Conservation (phyloP, 2,113 vertebrate genomes). For the Misgurnus anguillicaudatus region DNA sequence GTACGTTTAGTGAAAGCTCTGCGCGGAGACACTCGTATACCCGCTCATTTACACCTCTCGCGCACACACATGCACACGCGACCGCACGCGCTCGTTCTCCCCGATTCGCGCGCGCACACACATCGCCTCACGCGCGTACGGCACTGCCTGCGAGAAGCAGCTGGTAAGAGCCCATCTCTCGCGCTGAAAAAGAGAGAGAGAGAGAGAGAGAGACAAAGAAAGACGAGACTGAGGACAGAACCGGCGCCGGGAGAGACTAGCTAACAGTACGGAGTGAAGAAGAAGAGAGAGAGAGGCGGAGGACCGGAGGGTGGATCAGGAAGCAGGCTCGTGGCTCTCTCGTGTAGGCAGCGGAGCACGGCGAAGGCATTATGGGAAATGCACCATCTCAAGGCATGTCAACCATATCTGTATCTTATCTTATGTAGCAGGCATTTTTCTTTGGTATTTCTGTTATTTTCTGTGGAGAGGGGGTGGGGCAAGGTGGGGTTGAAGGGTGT, state of each 20-base stretch:
- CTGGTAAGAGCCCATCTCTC: constrained; percentile 72
- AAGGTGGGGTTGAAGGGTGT: constrained; percentile 54
- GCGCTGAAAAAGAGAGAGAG: constrained; percentile 59
- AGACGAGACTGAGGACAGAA: constrained; percentile 59
- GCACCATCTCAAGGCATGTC: constrained; percentile 84
- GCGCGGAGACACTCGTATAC: constrained; percentile 39
- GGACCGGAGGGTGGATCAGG: constrained; percentile 70
- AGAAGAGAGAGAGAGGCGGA: constrained; percentile 49
- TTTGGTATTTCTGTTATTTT: constrained; percentile 39
- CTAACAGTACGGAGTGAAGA: constrained; percentile 61
- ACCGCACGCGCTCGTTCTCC: constrained; percentile 49
- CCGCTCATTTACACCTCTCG: constrained; percentile 5
- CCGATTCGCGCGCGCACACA: constrained; percentile 32
- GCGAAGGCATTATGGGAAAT: constrained; percentile 81
- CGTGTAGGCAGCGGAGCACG: constrained; percentile 71
- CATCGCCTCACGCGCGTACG: constrained; percentile 62
- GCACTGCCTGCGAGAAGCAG: constrained; percentile 65
- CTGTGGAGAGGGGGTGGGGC: constrained; percentile 53
- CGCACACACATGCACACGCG: constrained; percentile 31
- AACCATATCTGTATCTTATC: constrained; percentile 64
- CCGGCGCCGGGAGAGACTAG: constrained; percentile 62
- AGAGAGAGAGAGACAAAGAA: constrained; percentile 49
- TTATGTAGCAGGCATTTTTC: constrained; percentile 62
- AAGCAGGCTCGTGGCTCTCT: constrained; percentile 68
- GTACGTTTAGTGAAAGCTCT: constrained; percentile 62